Evolutionary conservation across 92 coral and sea anemone species (phyloP), one percentile per base, ranked within the genome.

Genomic region (Epizoanthus scotinus): DNA sequence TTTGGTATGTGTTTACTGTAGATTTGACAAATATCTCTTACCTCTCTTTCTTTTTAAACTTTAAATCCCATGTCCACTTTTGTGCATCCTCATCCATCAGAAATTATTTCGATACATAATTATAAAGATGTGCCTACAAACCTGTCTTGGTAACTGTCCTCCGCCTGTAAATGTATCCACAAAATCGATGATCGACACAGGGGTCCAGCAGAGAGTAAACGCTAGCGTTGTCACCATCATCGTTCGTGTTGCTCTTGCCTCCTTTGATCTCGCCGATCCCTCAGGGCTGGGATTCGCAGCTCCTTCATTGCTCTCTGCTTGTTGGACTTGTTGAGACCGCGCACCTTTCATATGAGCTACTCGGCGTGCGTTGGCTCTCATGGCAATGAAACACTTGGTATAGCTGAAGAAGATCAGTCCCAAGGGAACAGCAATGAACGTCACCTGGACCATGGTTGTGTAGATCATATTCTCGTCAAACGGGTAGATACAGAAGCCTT

Each of bases 151-250:
- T 47, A 47, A 47, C 14, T 12, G 52, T 15, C 52, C 52, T 47
- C 52, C 52, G 15, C 88, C 88, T 57, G 88, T 84, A 28, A 78
- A 78, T 34, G 82, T 79, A 66, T 84, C 88, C 28, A 81, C 88
- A 29, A 84, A 84, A 56, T 84, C 88, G 34, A 90, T 87, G 15
- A 87, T 44, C 5, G 94, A 86, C n/a, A 84, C 94, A 24, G 94
- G 94, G 6, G 70, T 19, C 89, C 91, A 90, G 58, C 94, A 90
- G 56, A 90, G 15, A 55, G 78, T 87, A 68, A 84, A 90, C 3
- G 89, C 94, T 70, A 86, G 71, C 28, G 94, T 90, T 36, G 94
- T 84, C 8, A 73, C 63, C 94, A 90, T 87, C 94, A 90, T 90
- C 26, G 91, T 90, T 29, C 88, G 34, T 3, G 94, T 90, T 21